phyloP scores from a whole-genome alignment of 2,797 vertebrate species.

The Coilia nasus region DNA sequence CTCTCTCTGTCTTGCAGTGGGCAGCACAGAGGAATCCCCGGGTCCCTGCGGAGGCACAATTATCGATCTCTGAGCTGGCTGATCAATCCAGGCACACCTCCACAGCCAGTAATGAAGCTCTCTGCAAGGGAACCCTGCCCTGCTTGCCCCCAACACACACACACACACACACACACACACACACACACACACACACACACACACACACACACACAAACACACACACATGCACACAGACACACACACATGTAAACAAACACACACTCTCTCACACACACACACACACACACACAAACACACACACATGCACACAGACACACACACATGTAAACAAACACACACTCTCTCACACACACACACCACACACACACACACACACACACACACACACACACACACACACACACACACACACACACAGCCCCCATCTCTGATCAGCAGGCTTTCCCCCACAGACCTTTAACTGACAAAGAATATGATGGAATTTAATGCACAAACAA shows the following conservation, averaged over 20 bases:
- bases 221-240: neutral
- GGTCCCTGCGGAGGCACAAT: slow-evolving; percentile 41
- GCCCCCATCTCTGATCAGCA: slow-evolving; percentile 50
- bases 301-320: neutral
- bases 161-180: neutral
- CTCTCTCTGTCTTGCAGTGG: slow-evolving; percentile 20
- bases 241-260: neutral
- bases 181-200: neutral
- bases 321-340: no score
- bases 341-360: neutral
- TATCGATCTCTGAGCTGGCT: slow-evolving; percentile 48
- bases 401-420: neutral
- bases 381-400: neutral
- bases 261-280: neutral
- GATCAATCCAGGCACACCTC: slow-evolving; percentile 56
- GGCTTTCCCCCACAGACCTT: slow-evolving; percentile 46
- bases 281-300: neutral
- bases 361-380: neutral
- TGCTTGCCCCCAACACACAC: neutral
- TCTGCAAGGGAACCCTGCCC: slow-evolving; percentile 55
- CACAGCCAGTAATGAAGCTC: slow-evolving; percentile 58
- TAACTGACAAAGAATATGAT: slow-evolving; percentile 44
- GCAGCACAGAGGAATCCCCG: slow-evolving; percentile 45
- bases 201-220: neutral
- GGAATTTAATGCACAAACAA: slow-evolving; percentile 39